These are phyloP conservation scores for Drosophila guanche DNA, from an alignment of 1,140 invertebrate genomes.

Conservation along the genomic window DNA sequence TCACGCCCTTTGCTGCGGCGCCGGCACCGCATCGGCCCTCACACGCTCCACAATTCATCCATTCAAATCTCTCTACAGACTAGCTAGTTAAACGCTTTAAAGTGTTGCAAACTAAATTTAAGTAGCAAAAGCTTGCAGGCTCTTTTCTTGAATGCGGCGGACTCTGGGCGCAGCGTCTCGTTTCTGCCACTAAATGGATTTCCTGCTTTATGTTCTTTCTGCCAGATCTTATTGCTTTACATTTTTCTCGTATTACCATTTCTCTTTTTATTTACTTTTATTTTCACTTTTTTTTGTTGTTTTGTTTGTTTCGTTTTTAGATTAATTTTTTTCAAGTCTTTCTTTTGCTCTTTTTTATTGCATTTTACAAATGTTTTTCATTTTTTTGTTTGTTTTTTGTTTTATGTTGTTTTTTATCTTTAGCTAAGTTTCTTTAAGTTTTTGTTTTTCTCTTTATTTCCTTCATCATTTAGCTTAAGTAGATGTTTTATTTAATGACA, in stretches of 20 bases:
- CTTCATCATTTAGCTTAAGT: slow-evolving; percentile 56
- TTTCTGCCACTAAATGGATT: slow-evolving; percentile 25
- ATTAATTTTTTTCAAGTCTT: slow-evolving; percentile 81
- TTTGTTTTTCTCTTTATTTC: slow-evolving; percentile 34
- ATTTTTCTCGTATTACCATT: slow-evolving; percentile 48
- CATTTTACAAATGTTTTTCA: slow-evolving; percentile 72
- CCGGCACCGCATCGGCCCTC: slow-evolving; percentile 51
- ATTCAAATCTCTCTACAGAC: slow-evolving; percentile 58
- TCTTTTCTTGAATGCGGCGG: slow-evolving; percentile 39
- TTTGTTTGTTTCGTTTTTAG: slow-evolving; percentile 39
- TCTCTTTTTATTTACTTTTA: slow-evolving; percentile 11
- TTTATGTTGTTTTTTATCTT: slow-evolving; percentile 42
- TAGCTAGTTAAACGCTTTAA: slow-evolving; percentile 63
- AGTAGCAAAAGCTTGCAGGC: slow-evolving; percentile 43
- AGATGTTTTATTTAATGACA: slow-evolving; percentile 54
- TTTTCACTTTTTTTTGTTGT: slow-evolving; percentile 27
- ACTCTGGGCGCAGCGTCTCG: slow-evolving; percentile 23
- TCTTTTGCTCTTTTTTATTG: slow-evolving; percentile 83
- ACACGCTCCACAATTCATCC: slow-evolving; percentile 39
- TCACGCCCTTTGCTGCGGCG: slow-evolving; percentile 41
- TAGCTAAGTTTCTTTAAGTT: slow-evolving; percentile 68
- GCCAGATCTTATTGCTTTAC: slow-evolving; percentile 33
- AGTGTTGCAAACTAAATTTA: slow-evolving; percentile 47
- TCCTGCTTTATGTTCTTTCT: slow-evolving; percentile 33
- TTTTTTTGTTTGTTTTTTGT: slow-evolving; percentile 52